Evolutionary conservation across 1,140 invertebrate species (phyloP), one percentile per base, ranked within the genome.

Genomic region (Cyrtorhinus lividipennis): DNA sequence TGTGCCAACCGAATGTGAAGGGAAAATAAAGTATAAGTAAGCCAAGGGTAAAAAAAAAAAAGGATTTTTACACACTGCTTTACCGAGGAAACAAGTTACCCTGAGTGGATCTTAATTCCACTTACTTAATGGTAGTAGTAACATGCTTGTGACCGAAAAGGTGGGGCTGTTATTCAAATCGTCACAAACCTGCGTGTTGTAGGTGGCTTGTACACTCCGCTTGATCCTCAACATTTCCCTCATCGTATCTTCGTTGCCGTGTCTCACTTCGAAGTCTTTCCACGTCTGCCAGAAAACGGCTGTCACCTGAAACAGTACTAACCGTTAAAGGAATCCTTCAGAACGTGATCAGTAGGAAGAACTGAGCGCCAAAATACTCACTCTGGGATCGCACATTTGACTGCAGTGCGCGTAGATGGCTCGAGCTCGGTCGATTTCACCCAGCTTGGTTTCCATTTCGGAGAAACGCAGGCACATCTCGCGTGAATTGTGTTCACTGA

Each of bases 221-320:
- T 98, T 98, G 59, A 99, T 97, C 71, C 96, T 80, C 66, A 99
- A 76, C 95, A 99, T 98, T 79, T 99, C 97, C 58, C 95, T 79
- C 82, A 99, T 94, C 0, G 96, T 99, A 70, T 99, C 97, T 75
- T 99, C 95, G 78, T 99, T 99, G n/a, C 97, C 97, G 78, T 99
- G 95, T 56, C 90, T 84, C 38, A 97, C 90, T 81, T 99, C 97
- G 80, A 99, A 99, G 69, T 98, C 93, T 77, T 97, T 98, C 97
- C 97, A 99, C 5, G 90, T 90, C 72, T 94, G 87, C 97, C 97
- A 99, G 72, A 99, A 99, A 30, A 89, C 84, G 2, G 82, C 81
- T 8, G 95, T 92, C 1, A 93, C 88, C 83, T 86, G 63, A 63
- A 65, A 53, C n/a, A 53, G 15, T 38, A 38, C 15, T 38, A 38